Conservation (phyloP, 2,797 vertebrate genomes). For the Lates japonicus region DNA sequence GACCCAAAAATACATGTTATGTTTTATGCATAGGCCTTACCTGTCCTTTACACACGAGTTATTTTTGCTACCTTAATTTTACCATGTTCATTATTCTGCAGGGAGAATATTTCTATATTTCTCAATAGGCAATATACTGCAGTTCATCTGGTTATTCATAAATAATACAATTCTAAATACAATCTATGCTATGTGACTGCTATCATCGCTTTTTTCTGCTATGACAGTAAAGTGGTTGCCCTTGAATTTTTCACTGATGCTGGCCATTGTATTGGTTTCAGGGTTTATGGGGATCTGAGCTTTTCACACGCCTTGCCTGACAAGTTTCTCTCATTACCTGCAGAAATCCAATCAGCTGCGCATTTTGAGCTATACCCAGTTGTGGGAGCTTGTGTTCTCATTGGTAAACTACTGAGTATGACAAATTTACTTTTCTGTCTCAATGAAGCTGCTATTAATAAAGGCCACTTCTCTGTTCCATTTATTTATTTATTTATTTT, state of each 20-base stretch:
- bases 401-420: constrained; percentile 43
- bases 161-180: constrained; percentile 10
- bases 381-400: constrained; percentile 19
- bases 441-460: constrained; percentile 52
- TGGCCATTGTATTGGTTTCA: constrained; percentile 18
- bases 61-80: not conserved
- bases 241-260: constrained; percentile 25
- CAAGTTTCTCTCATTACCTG: constrained; percentile 66
- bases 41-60: not conserved
- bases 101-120: constrained; percentile 7
- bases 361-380: constrained; percentile 31
- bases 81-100: not conserved
- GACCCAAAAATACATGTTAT: not conserved
- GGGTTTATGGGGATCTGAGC: constrained; percentile 29
- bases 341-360: constrained; percentile 59
- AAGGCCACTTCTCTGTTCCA: constrained; percentile 26
- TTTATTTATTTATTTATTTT: constrained; percentile 6
- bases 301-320: constrained; percentile 40
- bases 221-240: constrained; percentile 12
- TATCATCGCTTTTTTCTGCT: constrained; percentile 26
- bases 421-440: constrained; percentile 55
- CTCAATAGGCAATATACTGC: constrained; percentile 4
- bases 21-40: not conserved
- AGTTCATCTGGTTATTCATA: not conserved
- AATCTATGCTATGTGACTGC: constrained; percentile 11